Percentiles rank a stretch among this genome's conserved stretches.
Conservation (phyloP, 2,888 invertebrate genomes). For the Aproaerema taeniolella region DNA sequence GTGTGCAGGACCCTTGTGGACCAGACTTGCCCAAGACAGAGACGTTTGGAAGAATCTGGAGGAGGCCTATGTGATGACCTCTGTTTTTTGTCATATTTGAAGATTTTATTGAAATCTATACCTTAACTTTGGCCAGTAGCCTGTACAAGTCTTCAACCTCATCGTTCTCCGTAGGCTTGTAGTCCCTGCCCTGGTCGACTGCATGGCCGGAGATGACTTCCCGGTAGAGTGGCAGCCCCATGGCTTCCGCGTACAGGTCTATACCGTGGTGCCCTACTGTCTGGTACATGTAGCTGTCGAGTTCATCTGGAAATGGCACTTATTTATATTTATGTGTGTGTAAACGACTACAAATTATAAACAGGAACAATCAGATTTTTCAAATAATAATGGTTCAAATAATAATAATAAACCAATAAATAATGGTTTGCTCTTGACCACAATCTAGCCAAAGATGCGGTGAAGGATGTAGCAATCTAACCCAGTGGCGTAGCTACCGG, state of each 20-base stretch:
- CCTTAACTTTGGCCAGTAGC: conserved; percentile 87
- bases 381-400: no score
- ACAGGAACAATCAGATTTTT: background rate
- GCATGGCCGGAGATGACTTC: conserved; percentile 90
- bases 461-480: no score
- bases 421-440: no score
- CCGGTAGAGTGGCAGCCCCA: conserved; percentile 93
- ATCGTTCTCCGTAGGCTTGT: conserved; percentile 89
- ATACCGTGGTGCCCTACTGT: conserved; percentile 98
- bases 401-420: no score
- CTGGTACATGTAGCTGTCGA: conserved; percentile 99
- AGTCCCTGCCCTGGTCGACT: conserved; percentile 86
- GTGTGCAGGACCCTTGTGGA: no score
- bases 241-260: conserved; percentile 93
- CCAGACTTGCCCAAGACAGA: no score
- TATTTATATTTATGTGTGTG: background rate
- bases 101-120: no score
- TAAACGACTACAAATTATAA: background rate
- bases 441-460: no score
- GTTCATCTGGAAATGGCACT: conserved; percentile 80
- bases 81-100: no score
- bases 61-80: no score
- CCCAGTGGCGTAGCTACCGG: no score
- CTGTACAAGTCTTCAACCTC: conserved; percentile 98
- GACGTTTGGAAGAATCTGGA: no score